A percentile compares a stretch with the other conserved stretches of the same genome.
phyloP scores from a whole-genome alignment of 2,797 vertebrate genomes.

The Margarornis squamiger region DNA sequence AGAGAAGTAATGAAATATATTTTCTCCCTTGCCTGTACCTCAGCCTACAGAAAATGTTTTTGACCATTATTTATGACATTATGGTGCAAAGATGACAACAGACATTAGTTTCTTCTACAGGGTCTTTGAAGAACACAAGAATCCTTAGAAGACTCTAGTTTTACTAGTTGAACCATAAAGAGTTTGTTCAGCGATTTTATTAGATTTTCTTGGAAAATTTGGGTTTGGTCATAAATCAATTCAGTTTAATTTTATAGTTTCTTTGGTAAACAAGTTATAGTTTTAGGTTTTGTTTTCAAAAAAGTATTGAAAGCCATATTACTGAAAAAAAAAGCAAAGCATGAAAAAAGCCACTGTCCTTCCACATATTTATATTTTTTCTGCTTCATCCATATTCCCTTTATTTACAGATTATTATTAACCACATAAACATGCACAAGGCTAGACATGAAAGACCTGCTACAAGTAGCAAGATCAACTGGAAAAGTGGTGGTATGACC shows the following conservation, averaged over 20 bases:
- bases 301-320: neutral
- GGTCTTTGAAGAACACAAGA: neutral
- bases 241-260: neutral
- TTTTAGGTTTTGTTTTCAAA: neutral
- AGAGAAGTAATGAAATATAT: neutral
- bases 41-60: neutral
- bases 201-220: neutral
- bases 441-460: neutral
- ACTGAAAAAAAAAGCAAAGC: neutral
- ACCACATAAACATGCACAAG: neutral
- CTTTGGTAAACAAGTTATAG: neutral
- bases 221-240: neutral
- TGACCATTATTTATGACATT: neutral
- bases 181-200: neutral
- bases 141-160: neutral
- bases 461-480: neutral
- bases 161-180: neutral
- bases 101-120: neutral
- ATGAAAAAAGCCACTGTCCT: neutral
- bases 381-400: neutral
- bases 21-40: neutral
- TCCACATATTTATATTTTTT: neutral
- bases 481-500: neutral
- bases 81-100: neutral
- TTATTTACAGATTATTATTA: neutral